Evolutionary conservation across 1,140 invertebrate genomes (phyloP), one percentile per base, ranked within the genome.

Genomic region (Neodiprion virginianus): DNA sequence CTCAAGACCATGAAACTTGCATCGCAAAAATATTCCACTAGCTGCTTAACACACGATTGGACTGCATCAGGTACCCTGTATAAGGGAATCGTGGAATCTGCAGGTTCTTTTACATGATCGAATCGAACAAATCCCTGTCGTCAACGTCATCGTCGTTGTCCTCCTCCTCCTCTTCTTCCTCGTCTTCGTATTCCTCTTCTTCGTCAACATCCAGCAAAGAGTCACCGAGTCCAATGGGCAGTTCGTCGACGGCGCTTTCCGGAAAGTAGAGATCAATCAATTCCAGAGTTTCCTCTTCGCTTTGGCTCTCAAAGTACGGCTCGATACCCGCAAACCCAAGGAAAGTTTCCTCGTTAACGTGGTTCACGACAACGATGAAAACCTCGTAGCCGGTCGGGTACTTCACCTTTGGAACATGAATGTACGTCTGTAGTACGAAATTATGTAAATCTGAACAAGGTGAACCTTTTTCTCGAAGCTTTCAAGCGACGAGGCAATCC

Each of bases 301-400:
- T 72, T 71, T 86, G 85, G 1, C 78, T 78, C 8, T 84, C 78
- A 21, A 81, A 84, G 23, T 81, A 81, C 0, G 86, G 82, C 9
- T 83, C 74, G 69, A 79, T 86, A 21, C 83, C 82, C 17, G 83
- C 85, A 28, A 86, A 87, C 21, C 83, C 78, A 21, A 86, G 69
- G 17, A 86, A 86, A 10, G 71, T 78, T 23, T 85, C 83, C 14
- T 86, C 85, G 72, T 75, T 82, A 8, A 83, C 23, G 61, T 79
- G 79, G 21, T 73, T 76, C 4, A 84, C 8, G 28, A 87, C 78
- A 4, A 85, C 69, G 0, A 86, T 76, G 74, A 86, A 81, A 14
- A 87, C 73, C 76, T 87, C 85, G 28, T 8, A 48, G 7, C 82
- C 83, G 11, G 81, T 83, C 77, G 80, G 84, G n/a, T 78, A 67